Evolutionary conservation across 2,797 vertebrate genomes (phyloP).

Genomic region (Lagorchestes hirsutus): DNA sequence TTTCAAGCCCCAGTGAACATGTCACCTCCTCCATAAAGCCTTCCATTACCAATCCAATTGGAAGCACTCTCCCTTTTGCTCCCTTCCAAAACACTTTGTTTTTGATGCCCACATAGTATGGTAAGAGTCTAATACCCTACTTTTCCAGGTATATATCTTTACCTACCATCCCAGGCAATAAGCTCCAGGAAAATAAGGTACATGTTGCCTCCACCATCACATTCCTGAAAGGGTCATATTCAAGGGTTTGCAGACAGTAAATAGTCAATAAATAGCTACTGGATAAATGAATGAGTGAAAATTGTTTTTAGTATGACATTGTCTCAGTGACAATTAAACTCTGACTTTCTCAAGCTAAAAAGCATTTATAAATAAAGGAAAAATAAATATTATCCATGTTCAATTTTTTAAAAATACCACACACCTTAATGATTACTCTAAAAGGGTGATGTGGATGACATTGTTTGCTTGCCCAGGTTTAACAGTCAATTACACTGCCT

Average conservation of each 20-base stretch:
- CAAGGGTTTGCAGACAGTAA: background rate
- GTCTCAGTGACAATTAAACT: slow-evolving; percentile 38
- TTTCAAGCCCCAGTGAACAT: slow-evolving; percentile 3
- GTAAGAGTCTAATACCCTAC: background rate
- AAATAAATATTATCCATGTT: slow-evolving; percentile 53
- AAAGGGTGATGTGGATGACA: slow-evolving; percentile 43
- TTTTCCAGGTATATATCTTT: background rate
- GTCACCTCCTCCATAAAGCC: slow-evolving; percentile 51
- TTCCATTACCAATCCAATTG: slow-evolving; percentile 30
- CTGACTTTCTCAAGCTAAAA: slow-evolving; percentile 43
- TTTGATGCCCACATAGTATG: background rate
- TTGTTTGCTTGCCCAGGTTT: slow-evolving; percentile 10
- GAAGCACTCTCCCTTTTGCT: background rate
- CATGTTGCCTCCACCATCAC: background rate
- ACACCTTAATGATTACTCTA: slow-evolving; percentile 30
- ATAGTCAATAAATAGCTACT: slow-evolving; percentile 36
- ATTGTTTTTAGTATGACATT: slow-evolving; percentile 58
- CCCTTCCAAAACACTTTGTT: background rate
- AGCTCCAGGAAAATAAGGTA: background rate
- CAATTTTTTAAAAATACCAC: slow-evolving; percentile 33
- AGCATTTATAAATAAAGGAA: slow-evolving; percentile 61
- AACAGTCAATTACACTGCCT: slow-evolving; percentile 56
- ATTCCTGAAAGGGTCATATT: background rate
- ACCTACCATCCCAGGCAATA: background rate
- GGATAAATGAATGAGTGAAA: slow-evolving; percentile 67